Evolutionary conservation across 2,797 vertebrate genomes (phyloP), one percentile per base, ranked within the genome.

Genomic region (Cossypha caffra): DNA sequence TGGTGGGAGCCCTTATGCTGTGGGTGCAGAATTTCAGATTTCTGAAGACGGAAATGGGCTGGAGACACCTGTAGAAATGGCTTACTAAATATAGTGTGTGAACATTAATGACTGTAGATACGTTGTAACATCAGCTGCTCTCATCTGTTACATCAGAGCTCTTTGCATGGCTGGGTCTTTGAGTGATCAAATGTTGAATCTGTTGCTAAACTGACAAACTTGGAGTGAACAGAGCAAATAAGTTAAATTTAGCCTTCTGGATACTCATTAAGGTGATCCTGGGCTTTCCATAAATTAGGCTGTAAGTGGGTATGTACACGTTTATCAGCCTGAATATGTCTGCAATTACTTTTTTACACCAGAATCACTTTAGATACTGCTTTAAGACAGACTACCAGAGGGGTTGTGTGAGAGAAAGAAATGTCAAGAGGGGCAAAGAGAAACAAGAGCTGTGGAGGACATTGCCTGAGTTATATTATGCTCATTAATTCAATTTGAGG

Each of bases 401-500:
- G 40, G 72, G 58, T 47, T 79, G 69, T 69, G 64, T 74, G 93
- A 86, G 75, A 96, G 88, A 94, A 93, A 90, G 90, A 95, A 96
- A 95, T 73, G 86, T 94, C 79, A 93, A 89, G 81, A 59, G 92
- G 90, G 96, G 86, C 96, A 92, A 90, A 97, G 93, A 96, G 97
- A 97, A 98, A 97, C 88, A 94, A 96, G 93, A 94, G 95, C 95
- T 62, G 43, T 67, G 79, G 95, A 97, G 96, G 97, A 97, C 96
- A 95, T 97, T 51, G 97, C 97, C 98, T 98, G 97, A 98, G 97
- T 98, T 98, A 98, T 98, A 98, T 98, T 98, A 97, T 96, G 96
- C 98, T 98, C 98, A 99, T 99, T 99, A 99, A 99, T 99, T 99
- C 98, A 99, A 99, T 99, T 99, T 99, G 98, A 98, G 98, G 98